Percentiles rank a stretch among this genome's conserved stretches.
phyloP scores from a whole-genome alignment of 2,888 invertebrate species.

The Thysanoteuthis rhombus region DNA sequence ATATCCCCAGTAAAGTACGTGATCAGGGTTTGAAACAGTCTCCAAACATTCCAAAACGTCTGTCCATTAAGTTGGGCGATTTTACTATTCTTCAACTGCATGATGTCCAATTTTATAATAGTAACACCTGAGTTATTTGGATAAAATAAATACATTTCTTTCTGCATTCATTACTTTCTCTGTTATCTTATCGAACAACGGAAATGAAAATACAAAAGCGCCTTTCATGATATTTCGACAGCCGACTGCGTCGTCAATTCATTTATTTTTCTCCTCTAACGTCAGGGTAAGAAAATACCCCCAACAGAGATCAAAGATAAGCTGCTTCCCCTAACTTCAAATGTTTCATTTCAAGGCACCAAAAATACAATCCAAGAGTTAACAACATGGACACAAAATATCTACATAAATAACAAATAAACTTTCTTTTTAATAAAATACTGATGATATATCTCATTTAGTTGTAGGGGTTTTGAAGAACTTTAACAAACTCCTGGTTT shows the following conservation, averaged over 20 bases:
- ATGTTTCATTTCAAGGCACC: background rate
- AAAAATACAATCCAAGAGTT: background rate
- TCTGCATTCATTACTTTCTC: background rate
- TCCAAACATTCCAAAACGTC: too few relatives aligned
- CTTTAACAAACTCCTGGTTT: too few relatives aligned
- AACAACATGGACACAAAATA: background rate
- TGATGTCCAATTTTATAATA: too few relatives aligned
- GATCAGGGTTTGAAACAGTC: too few relatives aligned
- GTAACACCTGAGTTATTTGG: background rate
- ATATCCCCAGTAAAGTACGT: too few relatives aligned
- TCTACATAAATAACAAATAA: background rate
- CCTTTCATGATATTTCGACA: background rate
- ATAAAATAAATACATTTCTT: background rate
- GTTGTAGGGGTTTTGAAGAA: too few relatives aligned
- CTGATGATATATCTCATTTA: too few relatives aligned
- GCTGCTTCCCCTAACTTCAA: background rate
- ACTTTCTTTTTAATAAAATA: background rate
- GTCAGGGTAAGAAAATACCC: background rate
- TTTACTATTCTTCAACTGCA: too few relatives aligned
- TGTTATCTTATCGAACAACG: background rate
- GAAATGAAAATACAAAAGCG: background rate
- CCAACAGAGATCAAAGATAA: background rate
- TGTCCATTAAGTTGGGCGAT: too few relatives aligned
- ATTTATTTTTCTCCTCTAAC: background rate
- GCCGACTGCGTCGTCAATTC: background rate